Evolutionary conservation across 2,888 invertebrate species (phyloP).

Genomic region (Pristionchus maxplancki): DNA sequence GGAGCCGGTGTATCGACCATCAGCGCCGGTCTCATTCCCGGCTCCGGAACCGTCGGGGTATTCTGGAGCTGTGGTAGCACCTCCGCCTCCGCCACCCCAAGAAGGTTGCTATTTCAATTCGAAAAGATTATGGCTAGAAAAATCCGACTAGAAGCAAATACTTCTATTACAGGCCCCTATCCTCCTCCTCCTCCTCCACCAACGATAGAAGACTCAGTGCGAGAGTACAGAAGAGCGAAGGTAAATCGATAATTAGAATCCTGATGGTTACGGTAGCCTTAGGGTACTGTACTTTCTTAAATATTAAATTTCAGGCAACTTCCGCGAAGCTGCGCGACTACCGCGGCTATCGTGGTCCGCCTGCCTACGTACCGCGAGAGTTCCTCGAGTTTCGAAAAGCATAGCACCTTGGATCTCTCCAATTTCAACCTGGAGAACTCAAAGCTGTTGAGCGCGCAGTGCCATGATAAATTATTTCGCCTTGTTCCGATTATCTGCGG

Average conservation of each 20-base stretch:
- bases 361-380: neutral
- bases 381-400: constrained; percentile 1
- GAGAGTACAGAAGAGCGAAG: constrained; percentile 12
- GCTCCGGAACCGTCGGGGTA: constrained; percentile 26
- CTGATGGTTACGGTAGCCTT: neutral
- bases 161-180: neutral
- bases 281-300: neutral
- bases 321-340: neutral
- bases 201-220: neutral
- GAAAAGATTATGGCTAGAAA: too few relatives aligned
- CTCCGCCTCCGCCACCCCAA: neutral
- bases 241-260: neutral
- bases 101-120: neutral
- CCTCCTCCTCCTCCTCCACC: neutral
- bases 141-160: neutral
- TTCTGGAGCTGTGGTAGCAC: neutral
- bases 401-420: neutral
- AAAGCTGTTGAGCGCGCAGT: neutral
- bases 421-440: too few relatives aligned
- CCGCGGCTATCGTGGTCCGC: constrained; percentile 1
- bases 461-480: neutral
- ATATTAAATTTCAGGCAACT: neutral
- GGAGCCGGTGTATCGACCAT: constrained; percentile 14
- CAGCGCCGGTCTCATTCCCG: neutral
- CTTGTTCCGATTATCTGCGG: neutral